Evolutionary conservation across 2,113 vertebrate genomes (phyloP).

Genomic region (Epinephelus lanceolatus): DNA sequence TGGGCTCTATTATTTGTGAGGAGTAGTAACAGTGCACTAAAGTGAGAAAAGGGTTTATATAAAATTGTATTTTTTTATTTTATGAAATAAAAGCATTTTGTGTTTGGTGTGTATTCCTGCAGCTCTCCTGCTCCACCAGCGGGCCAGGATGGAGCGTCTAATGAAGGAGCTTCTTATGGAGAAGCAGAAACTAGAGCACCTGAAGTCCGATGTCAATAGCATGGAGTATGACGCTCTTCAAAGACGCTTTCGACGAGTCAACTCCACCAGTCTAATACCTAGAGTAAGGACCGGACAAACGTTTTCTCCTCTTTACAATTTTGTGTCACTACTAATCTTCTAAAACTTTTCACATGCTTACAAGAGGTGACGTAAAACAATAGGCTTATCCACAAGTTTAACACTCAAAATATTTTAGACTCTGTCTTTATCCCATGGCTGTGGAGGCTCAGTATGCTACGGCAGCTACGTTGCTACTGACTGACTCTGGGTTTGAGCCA

Average conservation of each 20-base stretch:
- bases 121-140: conserved; percentile 98
- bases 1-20: neutral
- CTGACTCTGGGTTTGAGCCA: neutral
- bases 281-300: conserved; percentile 84
- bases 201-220: conserved; percentile 95
- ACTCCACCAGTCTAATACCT: conserved; percentile 92
- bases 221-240: conserved; percentile 99
- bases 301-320: neutral
- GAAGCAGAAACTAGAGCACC: conserved; percentile 92
- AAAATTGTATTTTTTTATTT: neutral
- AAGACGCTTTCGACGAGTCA: conserved; percentile 94
- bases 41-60: neutral
- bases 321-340: neutral
- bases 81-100: neutral
- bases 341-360: neutral
- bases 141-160: conserved; percentile 97
- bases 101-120: conserved; percentile 22
- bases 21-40: neutral
- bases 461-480: neutral
- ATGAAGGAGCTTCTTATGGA: conserved; percentile 93
- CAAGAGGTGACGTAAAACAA: neutral
- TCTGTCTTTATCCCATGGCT: too few species aligned
- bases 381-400: neutral
- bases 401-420: neutral
- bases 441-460: neutral